These are phyloP conservation scores for Centropristis striata DNA, from an alignment of 2,113 vertebrate species.

Conservation along the genomic window DNA sequence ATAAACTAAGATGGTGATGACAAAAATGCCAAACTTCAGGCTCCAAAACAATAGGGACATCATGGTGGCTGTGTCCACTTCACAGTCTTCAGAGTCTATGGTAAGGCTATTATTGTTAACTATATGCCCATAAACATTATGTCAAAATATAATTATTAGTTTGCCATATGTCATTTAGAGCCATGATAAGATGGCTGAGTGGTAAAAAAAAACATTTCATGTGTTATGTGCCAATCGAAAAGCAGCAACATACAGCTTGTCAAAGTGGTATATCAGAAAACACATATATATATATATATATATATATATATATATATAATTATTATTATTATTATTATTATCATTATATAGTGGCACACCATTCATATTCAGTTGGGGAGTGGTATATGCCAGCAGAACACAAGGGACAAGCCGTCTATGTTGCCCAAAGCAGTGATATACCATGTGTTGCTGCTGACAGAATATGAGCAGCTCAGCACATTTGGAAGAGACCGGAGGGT, in stretches of 20 bases:
- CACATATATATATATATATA: too few species aligned
- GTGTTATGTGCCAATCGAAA: neutral
- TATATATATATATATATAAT: too few species aligned
- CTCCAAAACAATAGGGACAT: too few species aligned
- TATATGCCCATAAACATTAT: neutral
- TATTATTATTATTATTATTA: too few species aligned
- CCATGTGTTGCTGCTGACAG: neutral
- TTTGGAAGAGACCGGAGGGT: slow-evolving; percentile 1
- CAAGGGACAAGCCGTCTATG: neutral
- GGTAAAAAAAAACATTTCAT: neutral
- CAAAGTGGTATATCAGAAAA: neutral
- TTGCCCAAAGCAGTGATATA: neutral
- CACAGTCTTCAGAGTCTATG: too few species aligned
- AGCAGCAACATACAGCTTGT: neutral
- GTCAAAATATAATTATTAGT: neutral
- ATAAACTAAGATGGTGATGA: too few species aligned
- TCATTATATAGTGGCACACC: neutral
- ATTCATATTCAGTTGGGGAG: neutral
- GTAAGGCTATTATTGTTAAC: neutral
- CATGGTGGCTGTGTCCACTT: too few species aligned
- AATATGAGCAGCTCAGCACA: neutral
- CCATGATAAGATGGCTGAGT: neutral
- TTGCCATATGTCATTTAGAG: neutral
- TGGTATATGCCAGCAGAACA: neutral
- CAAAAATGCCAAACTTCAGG: too few species aligned